Percentiles rank a stretch among this genome's conserved stretches.
These are phyloP conservation scores for Leucopsar rothschildi DNA, from an alignment of 2,113 vertebrate species.

Conservation along the genomic window DNA sequence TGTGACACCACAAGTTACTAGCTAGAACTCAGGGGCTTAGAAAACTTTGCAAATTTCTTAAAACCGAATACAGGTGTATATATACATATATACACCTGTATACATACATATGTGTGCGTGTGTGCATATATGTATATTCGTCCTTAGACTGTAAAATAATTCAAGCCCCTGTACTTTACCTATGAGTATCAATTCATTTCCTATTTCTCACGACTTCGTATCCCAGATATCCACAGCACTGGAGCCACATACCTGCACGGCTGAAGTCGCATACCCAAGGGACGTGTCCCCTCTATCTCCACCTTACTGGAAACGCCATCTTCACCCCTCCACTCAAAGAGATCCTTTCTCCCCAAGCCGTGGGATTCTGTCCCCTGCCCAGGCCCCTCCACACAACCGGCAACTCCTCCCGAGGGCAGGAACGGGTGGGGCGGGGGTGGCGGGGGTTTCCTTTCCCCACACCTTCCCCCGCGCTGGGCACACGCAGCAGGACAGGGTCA, in stretches of 20 bases:
- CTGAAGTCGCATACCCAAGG: neutral
- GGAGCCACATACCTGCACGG: neutral
- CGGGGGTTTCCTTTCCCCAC: neutral
- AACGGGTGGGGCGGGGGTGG: too few species aligned
- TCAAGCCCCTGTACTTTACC: neutral
- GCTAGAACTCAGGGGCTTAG: neutral
- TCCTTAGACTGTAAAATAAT: neutral
- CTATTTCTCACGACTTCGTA: neutral
- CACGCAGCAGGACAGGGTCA: too few species aligned
- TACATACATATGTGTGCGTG: too few species aligned
- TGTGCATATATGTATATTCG: fast-evolving
- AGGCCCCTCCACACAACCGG: neutral
- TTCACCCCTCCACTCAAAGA: neutral
- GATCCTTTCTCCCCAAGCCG: neutral
- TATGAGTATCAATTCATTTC: neutral
- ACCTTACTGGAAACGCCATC: neutral
- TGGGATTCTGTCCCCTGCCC: neutral
- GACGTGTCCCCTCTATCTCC: neutral
- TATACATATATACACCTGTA: too few species aligned
- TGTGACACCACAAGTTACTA: neutral
- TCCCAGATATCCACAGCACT: neutral
- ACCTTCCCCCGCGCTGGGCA: neutral
- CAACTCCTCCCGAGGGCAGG: neutral
- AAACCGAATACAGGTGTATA: neutral
- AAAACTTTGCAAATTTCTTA: neutral